Evolutionary conservation across 2,888 invertebrate species (phyloP).

Genomic region (Tetragonisca angustula): DNA sequence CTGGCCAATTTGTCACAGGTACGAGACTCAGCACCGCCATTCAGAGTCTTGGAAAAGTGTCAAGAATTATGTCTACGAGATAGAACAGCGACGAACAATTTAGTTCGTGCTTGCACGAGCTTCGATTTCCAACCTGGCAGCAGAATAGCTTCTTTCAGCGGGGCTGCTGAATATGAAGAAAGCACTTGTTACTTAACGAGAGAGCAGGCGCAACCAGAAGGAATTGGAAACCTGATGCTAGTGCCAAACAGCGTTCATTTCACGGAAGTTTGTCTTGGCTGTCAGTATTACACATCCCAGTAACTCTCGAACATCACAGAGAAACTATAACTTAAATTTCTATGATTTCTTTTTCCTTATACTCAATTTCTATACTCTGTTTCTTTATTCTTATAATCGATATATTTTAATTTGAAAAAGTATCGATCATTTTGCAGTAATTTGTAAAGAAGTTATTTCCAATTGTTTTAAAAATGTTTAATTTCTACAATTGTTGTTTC

Average conservation of each 20-base stretch:
- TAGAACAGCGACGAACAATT: constrained; percentile 90
- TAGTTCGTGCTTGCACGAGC: constrained; percentile 93
- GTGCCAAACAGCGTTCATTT: constrained; percentile 96
- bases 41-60: constrained; percentile 94
- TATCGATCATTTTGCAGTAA: not conserved
- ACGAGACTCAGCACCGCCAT: constrained; percentile 93
- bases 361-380: no score
- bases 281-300: constrained; percentile 86
- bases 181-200: constrained; percentile 94
- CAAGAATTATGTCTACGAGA: constrained; percentile 94
- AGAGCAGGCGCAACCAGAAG: constrained; percentile 94
- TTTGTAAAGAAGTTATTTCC: not conserved
- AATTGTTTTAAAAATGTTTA: not conserved
- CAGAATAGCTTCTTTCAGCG: constrained; percentile 92
- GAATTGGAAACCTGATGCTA: constrained; percentile 94
- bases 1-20: constrained; percentile 84
- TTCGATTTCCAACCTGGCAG: constrained; percentile 96
- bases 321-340: not conserved
- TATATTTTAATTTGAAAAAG: not conserved
- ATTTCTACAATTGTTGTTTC: not conserved
- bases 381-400: no score
- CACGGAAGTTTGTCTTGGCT: constrained; percentile 94
- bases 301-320: not conserved
- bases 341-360: not conserved
- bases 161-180: constrained; percentile 93